A percentile compares a stretch with the other conserved stretches of the same genome.
These are phyloP conservation scores for Sebastes hubbsi DNA, from an alignment of 2,797 vertebrate genomes.

Conservation along the genomic window DNA sequence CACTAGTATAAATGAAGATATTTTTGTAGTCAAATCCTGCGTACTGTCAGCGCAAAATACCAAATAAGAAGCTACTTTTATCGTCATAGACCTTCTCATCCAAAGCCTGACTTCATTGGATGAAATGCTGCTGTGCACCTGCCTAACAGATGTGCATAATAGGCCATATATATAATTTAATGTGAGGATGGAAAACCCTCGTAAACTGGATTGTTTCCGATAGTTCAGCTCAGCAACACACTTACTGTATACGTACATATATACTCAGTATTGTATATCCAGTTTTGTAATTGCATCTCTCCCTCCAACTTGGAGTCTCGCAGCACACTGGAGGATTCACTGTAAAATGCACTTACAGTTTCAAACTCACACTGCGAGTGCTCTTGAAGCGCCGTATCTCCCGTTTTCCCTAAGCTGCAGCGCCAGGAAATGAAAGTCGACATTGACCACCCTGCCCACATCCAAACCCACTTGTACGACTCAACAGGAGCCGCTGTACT, in stretches of 20 bases:
- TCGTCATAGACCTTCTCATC: background rate
- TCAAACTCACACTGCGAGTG: conserved; percentile 37
- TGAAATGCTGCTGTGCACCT: background rate
- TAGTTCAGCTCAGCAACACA: background rate
- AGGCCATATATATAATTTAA: background rate
- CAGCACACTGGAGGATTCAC: conserved; percentile 34
- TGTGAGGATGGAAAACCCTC: background rate
- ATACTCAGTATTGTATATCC: background rate
- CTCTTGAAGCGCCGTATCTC: conserved; percentile 38
- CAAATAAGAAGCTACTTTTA: background rate
- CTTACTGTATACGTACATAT: background rate
- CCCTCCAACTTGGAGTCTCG: background rate
- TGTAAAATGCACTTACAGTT: conserved; percentile 41
- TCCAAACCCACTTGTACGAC: conserved; percentile 58
- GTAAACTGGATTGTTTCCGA: background rate
- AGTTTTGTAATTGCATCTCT: background rate
- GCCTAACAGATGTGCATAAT: background rate
- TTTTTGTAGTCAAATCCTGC: background rate
- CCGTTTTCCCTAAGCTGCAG: conserved; percentile 42
- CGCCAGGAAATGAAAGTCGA: conserved; percentile 71
- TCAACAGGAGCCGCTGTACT: conserved; percentile 54
- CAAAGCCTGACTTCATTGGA: background rate
- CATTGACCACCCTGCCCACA: conserved; percentile 74
- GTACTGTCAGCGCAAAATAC: background rate
- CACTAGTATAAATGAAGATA: background rate